These are phyloP conservation scores for Caenorhabditis sp. DNA, from an alignment of 2,888 invertebrate genomes.

Conservation along the genomic window DNA sequence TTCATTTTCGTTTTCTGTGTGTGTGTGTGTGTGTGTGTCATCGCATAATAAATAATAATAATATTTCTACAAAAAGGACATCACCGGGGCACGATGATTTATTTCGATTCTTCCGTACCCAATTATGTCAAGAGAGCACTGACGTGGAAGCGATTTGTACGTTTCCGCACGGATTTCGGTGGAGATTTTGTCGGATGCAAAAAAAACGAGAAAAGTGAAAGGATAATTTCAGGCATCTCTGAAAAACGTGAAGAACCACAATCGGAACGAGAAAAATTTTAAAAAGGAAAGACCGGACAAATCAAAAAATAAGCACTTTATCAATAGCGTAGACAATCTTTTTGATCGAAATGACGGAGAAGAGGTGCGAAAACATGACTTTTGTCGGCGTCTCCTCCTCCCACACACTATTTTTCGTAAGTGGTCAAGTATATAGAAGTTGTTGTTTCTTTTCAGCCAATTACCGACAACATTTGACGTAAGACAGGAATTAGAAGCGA, in stretches of 20 bases:
- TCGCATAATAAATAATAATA: neutral
- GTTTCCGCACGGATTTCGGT: neutral
- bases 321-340: neutral
- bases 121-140: constrained; percentile 11
- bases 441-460: constrained; percentile 37
- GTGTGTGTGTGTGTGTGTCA: no score
- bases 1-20: no score
- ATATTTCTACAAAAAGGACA: constrained; percentile 13
- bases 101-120: constrained; percentile 4
- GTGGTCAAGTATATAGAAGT: constrained; percentile 26
- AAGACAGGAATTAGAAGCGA: constrained; percentile 4
- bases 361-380: neutral
- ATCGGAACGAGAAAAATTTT: no score
- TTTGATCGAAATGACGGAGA: neutral
- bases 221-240: no score
- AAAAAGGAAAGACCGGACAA: no score
- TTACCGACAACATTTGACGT: constrained; percentile 28
- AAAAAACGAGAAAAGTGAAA: no score
- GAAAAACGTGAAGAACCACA: neutral
- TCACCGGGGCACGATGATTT: neutral
- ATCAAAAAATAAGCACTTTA: neutral
- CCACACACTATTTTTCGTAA: neutral
- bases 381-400: neutral
- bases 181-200: neutral
- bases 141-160: constrained; percentile 23